A percentile compares a stretch with the other conserved stretches of the same genome.
These are phyloP conservation scores for Corythaixoides concolor DNA, from an alignment of 2,113 vertebrate species.

Conservation along the genomic window DNA sequence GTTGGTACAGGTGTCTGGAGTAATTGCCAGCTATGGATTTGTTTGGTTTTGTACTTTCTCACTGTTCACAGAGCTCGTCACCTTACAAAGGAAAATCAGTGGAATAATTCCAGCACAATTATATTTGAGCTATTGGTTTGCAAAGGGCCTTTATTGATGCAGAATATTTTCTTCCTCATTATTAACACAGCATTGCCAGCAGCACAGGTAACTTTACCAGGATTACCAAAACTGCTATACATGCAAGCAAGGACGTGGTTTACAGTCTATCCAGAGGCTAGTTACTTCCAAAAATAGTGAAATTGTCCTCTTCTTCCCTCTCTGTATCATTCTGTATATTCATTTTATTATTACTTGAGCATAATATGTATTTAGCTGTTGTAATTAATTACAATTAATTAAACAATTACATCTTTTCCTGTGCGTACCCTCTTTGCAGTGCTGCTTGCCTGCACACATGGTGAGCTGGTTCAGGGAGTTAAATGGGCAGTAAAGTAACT, in stretches of 20 bases:
- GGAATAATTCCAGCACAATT: background rate
- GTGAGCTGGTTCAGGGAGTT: background rate
- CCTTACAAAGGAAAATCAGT: background rate
- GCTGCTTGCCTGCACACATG: background rate
- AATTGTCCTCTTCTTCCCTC: background rate
- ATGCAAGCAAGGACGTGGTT: background rate
- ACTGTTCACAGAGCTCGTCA: background rate
- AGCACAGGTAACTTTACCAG: background rate
- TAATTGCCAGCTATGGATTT: background rate
- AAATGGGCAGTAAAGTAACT: background rate
- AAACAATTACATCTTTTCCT: background rate
- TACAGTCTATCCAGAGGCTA: background rate
- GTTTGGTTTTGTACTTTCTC: background rate
- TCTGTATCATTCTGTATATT: background rate
- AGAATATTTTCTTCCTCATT: background rate
- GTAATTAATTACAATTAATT: background rate
- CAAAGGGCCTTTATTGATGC: background rate
- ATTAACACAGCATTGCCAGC: background rate
- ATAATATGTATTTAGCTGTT: background rate
- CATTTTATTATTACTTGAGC: background rate
- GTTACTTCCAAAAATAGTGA: background rate
- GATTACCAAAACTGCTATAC: background rate
- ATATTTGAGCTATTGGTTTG: background rate
- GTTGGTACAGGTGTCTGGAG: background rate
- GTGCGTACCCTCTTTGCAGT: background rate